Percentiles rank a stretch among this genome's conserved stretches.
These are phyloP conservation scores for Byasa hedistus DNA, from an alignment of 2,888 invertebrate species.

Conservation along the genomic window DNA sequence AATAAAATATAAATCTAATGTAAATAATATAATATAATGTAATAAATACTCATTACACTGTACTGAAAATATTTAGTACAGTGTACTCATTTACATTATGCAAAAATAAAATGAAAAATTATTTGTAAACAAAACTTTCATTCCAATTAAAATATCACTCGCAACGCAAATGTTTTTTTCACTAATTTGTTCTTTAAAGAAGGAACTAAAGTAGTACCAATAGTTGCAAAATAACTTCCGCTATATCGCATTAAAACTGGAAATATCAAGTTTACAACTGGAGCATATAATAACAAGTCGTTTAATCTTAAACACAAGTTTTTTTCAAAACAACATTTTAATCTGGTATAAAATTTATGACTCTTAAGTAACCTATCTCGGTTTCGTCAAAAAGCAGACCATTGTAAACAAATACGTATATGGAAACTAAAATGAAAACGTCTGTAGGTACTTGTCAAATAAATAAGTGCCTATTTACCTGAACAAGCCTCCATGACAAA, in stretches of 20 bases:
- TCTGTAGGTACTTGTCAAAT: slow-evolving; percentile 29
- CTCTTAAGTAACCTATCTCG: slow-evolving; percentile 2
- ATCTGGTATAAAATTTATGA: slow-evolving; percentile 18
- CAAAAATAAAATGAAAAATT: not conserved
- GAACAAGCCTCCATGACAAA: slow-evolving; percentile 51
- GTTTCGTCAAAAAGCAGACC: slow-evolving; percentile 7
- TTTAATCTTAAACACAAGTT: slow-evolving; percentile 25
- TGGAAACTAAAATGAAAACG: slow-evolving; percentile 21
- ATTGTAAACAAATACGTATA: slow-evolving; percentile 24
- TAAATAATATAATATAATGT: no score
- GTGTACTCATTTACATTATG: not conserved
- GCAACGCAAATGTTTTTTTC: slow-evolving; percentile 14
- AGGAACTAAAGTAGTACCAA: slow-evolving; percentile 20
- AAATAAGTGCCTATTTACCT: slow-evolving; percentile 37
- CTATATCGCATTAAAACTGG: slow-evolving; percentile 26
- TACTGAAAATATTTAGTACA: no score
- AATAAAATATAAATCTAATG: no score
- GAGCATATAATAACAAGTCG: slow-evolving; percentile 27
- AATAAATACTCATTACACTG: no score
- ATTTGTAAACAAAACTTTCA: slow-evolving; percentile 15
- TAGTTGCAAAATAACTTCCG: slow-evolving; percentile 29
- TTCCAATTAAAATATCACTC: slow-evolving; percentile 1
- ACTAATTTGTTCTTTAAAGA: slow-evolving; percentile 12
- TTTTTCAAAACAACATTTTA: slow-evolving; percentile 26
- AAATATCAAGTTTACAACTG: slow-evolving; percentile 28